Evolutionary conservation across 2,113 vertebrate species (phyloP).

Genomic region (Salvelinus fontinalis): DNA sequence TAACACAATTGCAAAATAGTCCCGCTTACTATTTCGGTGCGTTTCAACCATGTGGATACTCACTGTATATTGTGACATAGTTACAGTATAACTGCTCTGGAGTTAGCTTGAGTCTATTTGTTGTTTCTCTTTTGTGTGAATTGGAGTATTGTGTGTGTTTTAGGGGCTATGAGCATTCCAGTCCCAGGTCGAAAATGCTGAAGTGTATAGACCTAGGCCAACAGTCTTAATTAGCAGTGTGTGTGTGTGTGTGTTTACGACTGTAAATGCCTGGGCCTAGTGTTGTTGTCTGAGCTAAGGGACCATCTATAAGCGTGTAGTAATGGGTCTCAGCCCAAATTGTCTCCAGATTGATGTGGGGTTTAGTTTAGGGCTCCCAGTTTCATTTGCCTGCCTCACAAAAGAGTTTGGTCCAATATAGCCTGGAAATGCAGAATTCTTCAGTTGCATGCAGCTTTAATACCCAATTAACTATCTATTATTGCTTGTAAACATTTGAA

Average conservation of each 20-base stretch:
- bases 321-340: background rate
- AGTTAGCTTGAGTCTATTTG: background rate
- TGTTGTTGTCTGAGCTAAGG: background rate
- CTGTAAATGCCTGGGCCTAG: conserved; percentile 5
- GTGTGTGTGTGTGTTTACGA: background rate
- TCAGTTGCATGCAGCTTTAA: too few species aligned
- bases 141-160: background rate
- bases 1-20: background rate
- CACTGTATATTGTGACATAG: background rate
- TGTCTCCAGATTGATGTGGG: background rate
- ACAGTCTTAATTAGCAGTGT: conserved; percentile 12
- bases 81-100: background rate
- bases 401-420: background rate
- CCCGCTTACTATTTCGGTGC: background rate
- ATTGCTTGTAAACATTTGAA: too few species aligned
- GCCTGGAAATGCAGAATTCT: too few species aligned
- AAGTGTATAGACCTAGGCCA: background rate
- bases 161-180: background rate
- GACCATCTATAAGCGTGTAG: background rate
- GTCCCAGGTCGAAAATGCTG: background rate
- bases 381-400: background rate
- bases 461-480: too few species aligned
- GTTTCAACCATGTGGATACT: background rate
- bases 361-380: background rate
- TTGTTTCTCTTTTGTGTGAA: background rate